A percentile compares a stretch with the other conserved stretches of the same genome.
Conservation (phyloP, 2,888 invertebrate species). For the Drosophila vallismaia region DNA sequence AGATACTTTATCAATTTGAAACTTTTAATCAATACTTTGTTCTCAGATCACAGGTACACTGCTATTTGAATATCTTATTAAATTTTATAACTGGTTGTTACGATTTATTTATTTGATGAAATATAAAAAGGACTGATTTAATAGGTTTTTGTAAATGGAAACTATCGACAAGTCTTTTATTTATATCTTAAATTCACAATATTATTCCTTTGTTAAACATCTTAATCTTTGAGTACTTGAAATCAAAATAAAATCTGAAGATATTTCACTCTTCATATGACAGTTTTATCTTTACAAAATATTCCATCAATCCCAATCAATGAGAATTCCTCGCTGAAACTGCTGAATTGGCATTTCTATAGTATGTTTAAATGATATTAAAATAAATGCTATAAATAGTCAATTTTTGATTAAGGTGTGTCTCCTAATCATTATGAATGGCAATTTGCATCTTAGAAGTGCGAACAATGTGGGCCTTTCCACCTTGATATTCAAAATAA, state of each 20-base stretch:
- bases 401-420: not conserved
- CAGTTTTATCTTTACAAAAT: not conserved
- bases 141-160: not conserved
- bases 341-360: not conserved
- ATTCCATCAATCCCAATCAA: not conserved
- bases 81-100: not conserved
- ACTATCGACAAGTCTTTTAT: no score
- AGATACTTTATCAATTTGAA: conserved; percentile 13
- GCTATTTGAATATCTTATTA: conserved; percentile 2
- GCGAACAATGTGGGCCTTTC: not conserved
- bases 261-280: not conserved
- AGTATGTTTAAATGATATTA: not conserved
- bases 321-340: not conserved
- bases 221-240: not conserved
- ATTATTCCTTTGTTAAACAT: not conserved
- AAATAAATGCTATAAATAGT: not conserved
- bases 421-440: conserved; percentile 19
- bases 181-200: not conserved
- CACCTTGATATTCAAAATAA: conserved; percentile 20
- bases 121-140: not conserved
- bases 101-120: no score
- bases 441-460: conserved; percentile 7
- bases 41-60: not conserved
- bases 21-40: conserved; percentile 2
- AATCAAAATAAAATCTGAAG: not conserved